These are phyloP conservation scores for Phoenicopterus ruber DNA, from an alignment of 2,113 vertebrate genomes.

Conservation along the genomic window DNA sequence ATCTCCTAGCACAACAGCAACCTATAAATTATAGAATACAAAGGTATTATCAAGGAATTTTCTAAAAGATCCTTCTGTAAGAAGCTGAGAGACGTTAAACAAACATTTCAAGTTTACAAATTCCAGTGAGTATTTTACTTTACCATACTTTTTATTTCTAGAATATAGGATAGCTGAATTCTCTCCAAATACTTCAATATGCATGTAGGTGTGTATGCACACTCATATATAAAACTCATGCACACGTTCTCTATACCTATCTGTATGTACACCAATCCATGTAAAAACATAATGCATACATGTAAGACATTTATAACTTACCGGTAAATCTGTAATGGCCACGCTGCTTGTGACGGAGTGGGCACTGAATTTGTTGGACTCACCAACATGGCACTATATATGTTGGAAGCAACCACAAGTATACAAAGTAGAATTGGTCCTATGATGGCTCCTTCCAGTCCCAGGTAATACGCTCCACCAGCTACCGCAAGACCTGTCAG, in stretches of 20 bases:
- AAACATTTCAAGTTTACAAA: not conserved
- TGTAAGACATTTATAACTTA: conserved; percentile 42
- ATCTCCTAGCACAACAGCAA: not conserved
- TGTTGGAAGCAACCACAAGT: conserved; percentile 96
- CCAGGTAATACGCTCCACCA: conserved; percentile 94
- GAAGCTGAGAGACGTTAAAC: not conserved
- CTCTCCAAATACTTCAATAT: not conserved
- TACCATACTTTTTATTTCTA: not conserved
- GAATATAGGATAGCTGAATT: not conserved
- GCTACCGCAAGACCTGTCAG: conserved; percentile 94
- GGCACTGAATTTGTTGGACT: conserved; percentile 87
- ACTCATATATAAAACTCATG: not conserved
- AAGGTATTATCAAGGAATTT: not conserved
- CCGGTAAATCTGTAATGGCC: conserved; percentile 81
- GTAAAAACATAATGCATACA: not conserved
- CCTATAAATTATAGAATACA: not conserved
- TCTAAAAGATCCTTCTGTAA: not conserved
- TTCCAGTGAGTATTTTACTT: not conserved
- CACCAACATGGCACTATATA: conserved; percentile 97
- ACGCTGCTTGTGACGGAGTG: conserved; percentile 83
- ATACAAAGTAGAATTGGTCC: conserved; percentile 97
- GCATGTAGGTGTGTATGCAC: not conserved
- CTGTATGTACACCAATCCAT: not conserved
- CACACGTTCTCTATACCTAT: not conserved
- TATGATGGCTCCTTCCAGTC: conserved; percentile 96